phyloP scores from a whole-genome alignment of 2,888 invertebrate genomes.

The Xylota segnis region DNA sequence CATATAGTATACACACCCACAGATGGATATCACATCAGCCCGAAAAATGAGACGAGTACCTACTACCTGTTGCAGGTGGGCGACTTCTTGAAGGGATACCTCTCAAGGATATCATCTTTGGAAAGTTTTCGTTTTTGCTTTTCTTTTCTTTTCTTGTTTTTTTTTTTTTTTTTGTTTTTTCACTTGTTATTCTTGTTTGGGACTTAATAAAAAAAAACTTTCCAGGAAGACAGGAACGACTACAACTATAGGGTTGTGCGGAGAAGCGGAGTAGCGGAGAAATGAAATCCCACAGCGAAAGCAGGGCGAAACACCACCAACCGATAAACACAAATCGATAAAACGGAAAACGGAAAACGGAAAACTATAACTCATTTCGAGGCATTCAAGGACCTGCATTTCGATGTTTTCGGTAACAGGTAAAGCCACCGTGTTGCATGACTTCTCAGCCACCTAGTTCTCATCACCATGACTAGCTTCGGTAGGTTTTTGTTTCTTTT shows the following conservation, averaged over 20 bases:
- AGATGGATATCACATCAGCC: slow-evolving; percentile 18
- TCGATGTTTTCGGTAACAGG: slow-evolving; percentile 65
- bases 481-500: not conserved
- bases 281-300: not conserved
- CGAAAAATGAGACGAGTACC: slow-evolving; percentile 56
- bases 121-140: slow-evolving; percentile 41
- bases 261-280: not conserved
- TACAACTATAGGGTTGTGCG: not conserved
- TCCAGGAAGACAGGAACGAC: slow-evolving; percentile 1
- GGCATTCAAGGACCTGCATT: slow-evolving; percentile 60
- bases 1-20: not conserved
- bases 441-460: slow-evolving; percentile 41
- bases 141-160: not conserved
- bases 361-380: slow-evolving; percentile 43
- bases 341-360: slow-evolving; percentile 44
- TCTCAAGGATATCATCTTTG: slow-evolving; percentile 67
- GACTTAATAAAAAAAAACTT: slow-evolving; percentile 36
- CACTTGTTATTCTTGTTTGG: slow-evolving; percentile 24
- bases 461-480: slow-evolving; percentile 7
- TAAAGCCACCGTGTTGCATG: slow-evolving; percentile 70
- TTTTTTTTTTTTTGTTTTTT: not conserved
- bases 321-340: slow-evolving; percentile 64
- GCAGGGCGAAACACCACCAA: slow-evolving; percentile 6
- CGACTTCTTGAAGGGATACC: slow-evolving; percentile 53
- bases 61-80: slow-evolving; percentile 69